These are phyloP conservation scores for Argentina silus DNA, from an alignment of 2,797 vertebrate species.

Conservation along the genomic window DNA sequence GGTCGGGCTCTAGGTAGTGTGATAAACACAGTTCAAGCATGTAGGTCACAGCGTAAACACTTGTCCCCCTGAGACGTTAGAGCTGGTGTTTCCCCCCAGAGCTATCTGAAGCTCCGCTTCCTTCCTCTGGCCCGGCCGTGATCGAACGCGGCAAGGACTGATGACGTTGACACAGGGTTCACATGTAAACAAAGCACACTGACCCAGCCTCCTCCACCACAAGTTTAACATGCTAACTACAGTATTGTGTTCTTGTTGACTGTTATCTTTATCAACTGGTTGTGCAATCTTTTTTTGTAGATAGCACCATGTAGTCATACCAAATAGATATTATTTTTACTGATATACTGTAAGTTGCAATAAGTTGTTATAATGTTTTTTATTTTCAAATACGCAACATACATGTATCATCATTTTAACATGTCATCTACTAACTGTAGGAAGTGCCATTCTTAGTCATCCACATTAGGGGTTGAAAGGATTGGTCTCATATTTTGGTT, in stretches of 20 bases:
- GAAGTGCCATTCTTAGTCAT: background rate
- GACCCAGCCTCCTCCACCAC: constrained; percentile 52
- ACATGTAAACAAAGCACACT: constrained; percentile 66
- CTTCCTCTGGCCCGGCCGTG: constrained; percentile 57
- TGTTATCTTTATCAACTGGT: constrained; percentile 38
- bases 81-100: constrained; percentile 67
- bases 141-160: constrained; percentile 27
- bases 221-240: constrained; percentile 41
- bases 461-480: constrained; percentile 38
- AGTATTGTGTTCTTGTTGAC: constrained; percentile 38
- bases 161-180: constrained; percentile 46
- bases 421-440: too few relatives aligned
- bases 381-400: background rate
- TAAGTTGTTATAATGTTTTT: background rate
- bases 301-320: background rate
- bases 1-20: constrained; percentile 22
- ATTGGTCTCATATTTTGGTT: constrained; percentile 51
- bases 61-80: constrained; percentile 21
- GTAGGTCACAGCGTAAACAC: constrained; percentile 63
- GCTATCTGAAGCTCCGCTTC: constrained; percentile 57
- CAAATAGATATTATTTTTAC: background rate
- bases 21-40: constrained; percentile 51
- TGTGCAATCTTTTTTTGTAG: background rate
- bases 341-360: too few relatives aligned
- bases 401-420: background rate